Evolutionary conservation across 2,797 vertebrate species (phyloP).

Genomic region (Meriones psammophilus): DNA sequence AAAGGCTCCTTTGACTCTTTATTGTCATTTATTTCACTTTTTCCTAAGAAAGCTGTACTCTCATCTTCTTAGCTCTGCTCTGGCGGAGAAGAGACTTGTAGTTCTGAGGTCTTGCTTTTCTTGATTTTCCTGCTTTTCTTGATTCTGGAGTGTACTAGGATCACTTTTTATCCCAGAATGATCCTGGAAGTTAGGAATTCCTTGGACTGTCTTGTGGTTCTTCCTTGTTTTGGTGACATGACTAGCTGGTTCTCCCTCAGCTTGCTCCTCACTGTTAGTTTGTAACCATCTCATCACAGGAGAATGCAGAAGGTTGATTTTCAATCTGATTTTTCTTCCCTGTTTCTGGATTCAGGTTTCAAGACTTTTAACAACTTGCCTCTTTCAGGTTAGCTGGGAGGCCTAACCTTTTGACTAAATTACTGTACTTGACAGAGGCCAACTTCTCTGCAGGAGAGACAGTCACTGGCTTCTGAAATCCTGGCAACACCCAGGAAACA

Average conservation of each 20-base stretch:
- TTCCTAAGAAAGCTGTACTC: conserved; percentile 79
- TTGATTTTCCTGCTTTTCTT: conserved; percentile 58
- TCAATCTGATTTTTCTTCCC: not conserved
- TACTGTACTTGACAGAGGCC: conserved; percentile 91
- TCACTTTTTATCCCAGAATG: conserved; percentile 79
- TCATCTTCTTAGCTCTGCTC: conserved; percentile 79
- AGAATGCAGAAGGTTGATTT: not conserved
- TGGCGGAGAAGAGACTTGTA: conserved; percentile 27
- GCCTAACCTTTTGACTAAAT: conserved; percentile 91
- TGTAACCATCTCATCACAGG: not conserved
- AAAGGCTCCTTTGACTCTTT: conserved; percentile 12
- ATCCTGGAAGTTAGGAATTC: conserved; percentile 73
- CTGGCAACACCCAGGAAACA: fast-evolving
- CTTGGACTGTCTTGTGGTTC: conserved; percentile 81
- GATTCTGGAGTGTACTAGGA: conserved; percentile 60
- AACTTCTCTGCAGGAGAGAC: conserved; percentile 81
- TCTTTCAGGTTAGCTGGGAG: conserved; percentile 94
- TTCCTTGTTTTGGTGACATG: conserved; percentile 87
- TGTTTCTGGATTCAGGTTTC: not conserved
- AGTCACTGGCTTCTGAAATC: conserved; percentile 66
- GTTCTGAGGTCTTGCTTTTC: conserved; percentile 61
- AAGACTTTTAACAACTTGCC: conserved; percentile 11
- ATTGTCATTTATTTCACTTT: conserved; percentile 56
- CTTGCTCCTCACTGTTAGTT: conserved; percentile 58
- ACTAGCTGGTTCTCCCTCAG: not conserved